Percentiles rank a stretch among this genome's conserved stretches.
Conservation (phyloP, 2,797 vertebrate species). For the Jordanella pulchra region DNA sequence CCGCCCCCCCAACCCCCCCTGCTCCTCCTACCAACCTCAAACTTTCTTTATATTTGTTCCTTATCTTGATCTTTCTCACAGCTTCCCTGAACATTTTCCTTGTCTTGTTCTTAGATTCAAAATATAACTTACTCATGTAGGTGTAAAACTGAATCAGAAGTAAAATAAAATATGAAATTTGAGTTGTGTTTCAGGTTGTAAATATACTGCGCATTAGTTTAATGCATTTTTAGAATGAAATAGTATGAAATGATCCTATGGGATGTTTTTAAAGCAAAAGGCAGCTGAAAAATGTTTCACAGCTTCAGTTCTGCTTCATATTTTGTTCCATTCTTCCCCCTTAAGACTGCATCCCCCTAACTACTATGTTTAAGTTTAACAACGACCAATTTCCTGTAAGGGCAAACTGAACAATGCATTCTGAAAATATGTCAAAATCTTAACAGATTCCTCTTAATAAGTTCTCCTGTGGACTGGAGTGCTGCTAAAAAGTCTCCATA, state of each 20-base stretch:
- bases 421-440: constrained; percentile 15
- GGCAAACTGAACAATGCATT: constrained; percentile 24
- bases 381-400: constrained; percentile 13
- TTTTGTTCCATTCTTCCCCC: background rate
- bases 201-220: background rate
- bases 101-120: constrained; percentile 3
- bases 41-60: constrained; percentile 47
- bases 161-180: background rate
- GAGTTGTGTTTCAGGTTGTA: background rate
- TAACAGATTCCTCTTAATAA: background rate
- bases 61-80: constrained; percentile 20
- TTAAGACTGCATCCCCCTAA: background rate
- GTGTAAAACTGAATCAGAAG: background rate
- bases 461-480: constrained; percentile 12
- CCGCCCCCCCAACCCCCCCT: background rate
- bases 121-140: background rate
- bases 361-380: background rate
- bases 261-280: background rate
- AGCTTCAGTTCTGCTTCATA: background rate
- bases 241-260: background rate
- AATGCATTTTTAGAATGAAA: background rate
- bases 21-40: constrained; percentile 13
- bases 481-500: constrained; percentile 8
- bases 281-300: background rate
- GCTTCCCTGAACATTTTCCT: constrained; percentile 1